A percentile compares a stretch with the other conserved stretches of the same genome.
phyloP scores from a whole-genome alignment of 1,140 invertebrate genomes.

The Pogonomyrmex californicus region DNA sequence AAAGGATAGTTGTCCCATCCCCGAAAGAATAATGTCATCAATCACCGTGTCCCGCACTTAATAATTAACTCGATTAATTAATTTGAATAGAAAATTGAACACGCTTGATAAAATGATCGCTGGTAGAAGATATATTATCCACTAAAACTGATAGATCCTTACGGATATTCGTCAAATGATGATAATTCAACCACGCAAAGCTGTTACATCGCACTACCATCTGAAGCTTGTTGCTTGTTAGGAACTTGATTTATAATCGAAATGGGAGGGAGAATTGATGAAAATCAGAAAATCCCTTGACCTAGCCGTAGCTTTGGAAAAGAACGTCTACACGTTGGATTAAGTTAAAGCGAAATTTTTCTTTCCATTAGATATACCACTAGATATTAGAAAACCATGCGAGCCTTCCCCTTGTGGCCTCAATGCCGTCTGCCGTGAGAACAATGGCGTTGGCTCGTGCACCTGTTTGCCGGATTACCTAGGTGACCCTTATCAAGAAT shows the following conservation, averaged over 20 bases:
- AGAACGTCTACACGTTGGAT: slow-evolving; percentile 42
- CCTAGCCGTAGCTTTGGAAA: slow-evolving; percentile 62
- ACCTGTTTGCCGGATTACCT: slow-evolving; percentile 91
- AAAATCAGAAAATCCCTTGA: background rate
- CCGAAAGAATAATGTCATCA: slow-evolving; percentile 12
- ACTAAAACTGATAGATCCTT: slow-evolving; percentile 9
- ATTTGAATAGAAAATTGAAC: slow-evolving; percentile 18
- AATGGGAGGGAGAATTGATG: background rate
- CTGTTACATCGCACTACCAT: slow-evolving; percentile 33
- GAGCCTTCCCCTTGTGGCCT: slow-evolving; percentile 89
- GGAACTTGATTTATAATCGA: background rate
- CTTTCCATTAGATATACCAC: slow-evolving; percentile 78
- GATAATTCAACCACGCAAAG: slow-evolving; percentile 27
- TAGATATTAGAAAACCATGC: slow-evolving; percentile 87
- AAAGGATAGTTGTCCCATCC: slow-evolving; percentile 24
- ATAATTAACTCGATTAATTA: slow-evolving; percentile 53
- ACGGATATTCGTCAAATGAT: background rate
- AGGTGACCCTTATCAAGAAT: slow-evolving; percentile 91
- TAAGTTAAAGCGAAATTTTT: slow-evolving; percentile 81
- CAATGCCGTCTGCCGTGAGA: slow-evolving; percentile 87
- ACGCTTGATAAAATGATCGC: slow-evolving; percentile 11
- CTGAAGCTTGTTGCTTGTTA: slow-evolving; percentile 47
- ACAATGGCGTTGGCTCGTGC: slow-evolving; percentile 86
- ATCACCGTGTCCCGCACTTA: background rate
- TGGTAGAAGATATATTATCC: background rate